A percentile compares a stretch with the other conserved stretches of the same genome.
These are phyloP conservation scores for Cosmia trapezina DNA, from an alignment of 2,888 invertebrate species.

Conservation along the genomic window DNA sequence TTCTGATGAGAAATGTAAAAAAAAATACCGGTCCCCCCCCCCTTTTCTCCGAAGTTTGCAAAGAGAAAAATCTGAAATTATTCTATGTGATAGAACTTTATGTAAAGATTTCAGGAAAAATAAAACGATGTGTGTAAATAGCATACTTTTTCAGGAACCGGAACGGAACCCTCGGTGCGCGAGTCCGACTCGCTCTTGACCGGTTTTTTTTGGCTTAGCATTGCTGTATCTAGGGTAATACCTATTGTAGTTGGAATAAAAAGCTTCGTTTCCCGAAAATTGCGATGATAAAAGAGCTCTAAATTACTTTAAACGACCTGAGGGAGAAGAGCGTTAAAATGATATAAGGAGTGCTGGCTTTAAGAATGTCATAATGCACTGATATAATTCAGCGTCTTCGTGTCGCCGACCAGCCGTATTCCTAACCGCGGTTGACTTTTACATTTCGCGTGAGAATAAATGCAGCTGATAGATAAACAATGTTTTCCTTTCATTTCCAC, in stretches of 20 bases:
- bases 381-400: slow-evolving; percentile 38
- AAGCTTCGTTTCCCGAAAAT: slow-evolving; percentile 24
- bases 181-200: no score
- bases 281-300: slow-evolving; percentile 25
- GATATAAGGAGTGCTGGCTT: slow-evolving; percentile 40
- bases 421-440: slow-evolving; percentile 43
- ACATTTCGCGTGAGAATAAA: slow-evolving; percentile 57
- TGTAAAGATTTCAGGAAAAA: no score
- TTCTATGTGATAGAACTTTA: no score
- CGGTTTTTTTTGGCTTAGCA: slow-evolving; percentile 16
- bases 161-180: no score
- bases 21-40: no score
- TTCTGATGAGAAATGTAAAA: no score
- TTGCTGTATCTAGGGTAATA: neutral
- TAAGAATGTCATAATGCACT: slow-evolving; percentile 43
- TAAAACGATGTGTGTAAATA: no score
- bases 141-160: no score
- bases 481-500: slow-evolving; percentile 56
- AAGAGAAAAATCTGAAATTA: no score
- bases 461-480: slow-evolving; percentile 51
- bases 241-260: slow-evolving; percentile 3
- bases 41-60: no score
- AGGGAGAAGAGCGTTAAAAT: slow-evolving; percentile 39
- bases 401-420: slow-evolving; percentile 11
- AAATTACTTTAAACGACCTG: slow-evolving; percentile 47